phyloP scores from a whole-genome alignment of 1,140 invertebrate genomes.

The Hydropsyche tenuis region DNA sequence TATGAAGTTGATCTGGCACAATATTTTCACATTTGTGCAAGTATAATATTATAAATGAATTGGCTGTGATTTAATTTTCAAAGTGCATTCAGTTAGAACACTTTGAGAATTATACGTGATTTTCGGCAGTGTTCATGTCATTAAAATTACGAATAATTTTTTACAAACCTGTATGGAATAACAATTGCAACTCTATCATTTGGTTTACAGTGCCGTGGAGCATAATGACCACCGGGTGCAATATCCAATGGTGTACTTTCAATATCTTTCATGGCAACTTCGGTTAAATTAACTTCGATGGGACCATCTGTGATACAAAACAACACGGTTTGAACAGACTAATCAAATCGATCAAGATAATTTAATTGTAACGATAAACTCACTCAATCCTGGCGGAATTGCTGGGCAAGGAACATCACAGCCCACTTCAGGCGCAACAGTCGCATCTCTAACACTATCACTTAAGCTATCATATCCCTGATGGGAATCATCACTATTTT shows the following conservation, averaged over 20 bases:
- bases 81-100: too few relatives aligned
- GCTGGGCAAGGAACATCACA: slow-evolving; percentile 43
- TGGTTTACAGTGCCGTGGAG: slow-evolving; percentile 77
- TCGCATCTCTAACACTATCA: slow-evolving; percentile 32
- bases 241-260: slow-evolving; percentile 59
- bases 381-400: slow-evolving; percentile 44
- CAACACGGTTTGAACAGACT: background rate
- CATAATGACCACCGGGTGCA: slow-evolving; percentile 74
- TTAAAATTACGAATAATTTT: background rate
- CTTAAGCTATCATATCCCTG: slow-evolving; percentile 29
- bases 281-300: slow-evolving; percentile 58
- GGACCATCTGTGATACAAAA: slow-evolving; percentile 52
- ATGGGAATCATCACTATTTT: slow-evolving; percentile 26
- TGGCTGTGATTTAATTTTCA: background rate
- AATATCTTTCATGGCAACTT: slow-evolving; percentile 56
- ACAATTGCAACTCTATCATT: slow-evolving; percentile 85
- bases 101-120: slow-evolving; percentile 1
- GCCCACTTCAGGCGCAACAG: slow-evolving; percentile 9
- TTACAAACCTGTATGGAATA: slow-evolving; percentile 73
- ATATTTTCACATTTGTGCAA: background rate
- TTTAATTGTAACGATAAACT: slow-evolving; percentile 3
- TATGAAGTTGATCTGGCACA: background rate
- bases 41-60: slow-evolving; percentile 17
- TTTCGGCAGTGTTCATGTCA: background rate
- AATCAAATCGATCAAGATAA: slow-evolving; percentile 5